phyloP scores from a whole-genome alignment of 2,888 invertebrate species.

The Corythucha ciliata region DNA sequence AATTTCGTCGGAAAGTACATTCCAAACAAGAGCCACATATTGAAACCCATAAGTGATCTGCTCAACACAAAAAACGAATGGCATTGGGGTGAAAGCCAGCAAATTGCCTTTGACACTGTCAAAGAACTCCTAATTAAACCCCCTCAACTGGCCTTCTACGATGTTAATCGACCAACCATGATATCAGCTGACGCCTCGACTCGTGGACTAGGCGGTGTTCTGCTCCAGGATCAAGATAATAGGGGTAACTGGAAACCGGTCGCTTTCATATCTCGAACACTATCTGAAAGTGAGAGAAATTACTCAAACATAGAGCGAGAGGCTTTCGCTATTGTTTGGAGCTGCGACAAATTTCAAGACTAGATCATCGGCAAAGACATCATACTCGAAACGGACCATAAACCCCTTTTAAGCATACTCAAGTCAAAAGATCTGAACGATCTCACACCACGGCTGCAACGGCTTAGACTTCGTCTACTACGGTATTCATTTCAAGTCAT shows the following conservation, averaged over 20 bases:
- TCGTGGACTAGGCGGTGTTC: conserved; percentile 3
- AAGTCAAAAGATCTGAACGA: conserved; percentile 7
- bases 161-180: not conserved
- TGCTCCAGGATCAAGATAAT: not conserved
- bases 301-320: conserved; percentile 12
- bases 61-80: conserved; percentile 20
- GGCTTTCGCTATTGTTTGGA: conserved; percentile 5
- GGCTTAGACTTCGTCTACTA: not conserved
- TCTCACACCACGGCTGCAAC: conserved; percentile 1
- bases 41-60: conserved; percentile 13
- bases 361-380: conserved; percentile 2
- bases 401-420: conserved; percentile 1
- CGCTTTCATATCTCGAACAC: conserved; percentile 8
- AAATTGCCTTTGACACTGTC: conserved; percentile 10
- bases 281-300: not conserved
- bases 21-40: conserved; percentile 18
- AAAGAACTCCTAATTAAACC: not conserved
- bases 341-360: conserved; percentile 11
- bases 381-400: conserved; percentile 7
- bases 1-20: conserved; percentile 22
- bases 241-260: not conserved
- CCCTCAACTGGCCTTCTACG: not conserved
- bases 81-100: conserved; percentile 9
- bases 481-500: not conserved
- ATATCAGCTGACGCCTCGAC: conserved; percentile 2